phyloP scores from a whole-genome alignment of 2,797 vertebrate genomes.

The Halcyon leucocephala region DNA sequence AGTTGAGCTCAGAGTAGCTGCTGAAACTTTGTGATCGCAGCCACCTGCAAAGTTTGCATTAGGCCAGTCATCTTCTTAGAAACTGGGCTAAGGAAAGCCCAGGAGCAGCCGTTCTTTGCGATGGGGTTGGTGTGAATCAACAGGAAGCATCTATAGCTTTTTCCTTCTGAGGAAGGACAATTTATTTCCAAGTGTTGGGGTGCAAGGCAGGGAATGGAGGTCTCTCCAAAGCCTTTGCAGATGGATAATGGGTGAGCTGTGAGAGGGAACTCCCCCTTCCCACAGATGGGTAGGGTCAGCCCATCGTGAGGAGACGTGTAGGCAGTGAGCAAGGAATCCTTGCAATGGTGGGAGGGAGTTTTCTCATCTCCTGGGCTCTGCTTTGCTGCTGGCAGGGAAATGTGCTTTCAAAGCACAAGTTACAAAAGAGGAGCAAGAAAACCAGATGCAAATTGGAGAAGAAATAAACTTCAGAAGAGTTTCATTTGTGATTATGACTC shows the following conservation, averaged over 20 bases:
- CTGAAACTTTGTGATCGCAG: background rate
- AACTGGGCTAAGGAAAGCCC: background rate
- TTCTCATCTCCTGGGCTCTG: slow-evolving; percentile 4
- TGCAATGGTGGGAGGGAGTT: background rate
- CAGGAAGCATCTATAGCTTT: background rate
- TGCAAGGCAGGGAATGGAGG: background rate
- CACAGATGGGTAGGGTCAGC: background rate
- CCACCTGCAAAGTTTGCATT: background rate
- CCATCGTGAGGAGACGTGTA: background rate
- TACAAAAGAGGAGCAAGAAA: slow-evolving; percentile 33
- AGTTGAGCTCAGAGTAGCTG: background rate
- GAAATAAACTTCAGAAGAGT: slow-evolving; percentile 55
- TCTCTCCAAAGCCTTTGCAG: background rate
- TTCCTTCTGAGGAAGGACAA: background rate
- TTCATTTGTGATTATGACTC: slow-evolving; percentile 23
- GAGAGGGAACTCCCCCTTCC: background rate
- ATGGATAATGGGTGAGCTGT: background rate
- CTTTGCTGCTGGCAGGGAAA: slow-evolving; percentile 52
- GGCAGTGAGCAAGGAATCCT: slow-evolving; percentile 1
- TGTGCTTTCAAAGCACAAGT: slow-evolving; percentile 53
- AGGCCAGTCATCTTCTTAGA: background rate
- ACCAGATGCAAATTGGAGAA: slow-evolving; percentile 56
- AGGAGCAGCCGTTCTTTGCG: fast-evolving
- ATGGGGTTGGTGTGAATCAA: fast-evolving
- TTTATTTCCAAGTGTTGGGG: background rate